Base-by-base conservation (phyloP, 2,888 invertebrate genomes). In the Amphimallon solstitiale region DNA sequence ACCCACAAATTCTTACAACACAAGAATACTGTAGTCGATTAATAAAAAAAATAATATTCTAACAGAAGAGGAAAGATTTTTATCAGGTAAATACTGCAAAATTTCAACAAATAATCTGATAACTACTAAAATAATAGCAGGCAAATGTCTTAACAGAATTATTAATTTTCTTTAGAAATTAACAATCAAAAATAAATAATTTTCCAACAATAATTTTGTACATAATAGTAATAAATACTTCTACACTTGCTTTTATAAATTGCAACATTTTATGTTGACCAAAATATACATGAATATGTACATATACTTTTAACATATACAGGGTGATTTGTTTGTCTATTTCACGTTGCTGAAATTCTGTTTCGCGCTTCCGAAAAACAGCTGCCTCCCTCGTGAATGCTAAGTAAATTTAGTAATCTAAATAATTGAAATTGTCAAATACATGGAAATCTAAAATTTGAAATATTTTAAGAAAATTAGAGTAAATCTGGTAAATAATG, bases 21-120 rank as follows among this genome's bases (percentile, higher is more conserved):
- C 62, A 52, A 43, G 45, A 60, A 66, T 54, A 71, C 71, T 71
- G 67, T 66, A 63, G 62, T 68, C 46, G 65, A 64, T 40, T 21
- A 38, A 63, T 63, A 54, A 68, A 54, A 59, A 23, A 56, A 59
- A 59, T 19, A 12, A 43, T 45, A 43, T 5, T 10, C 10, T n/a
- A 19, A 45, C 15, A 9, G 2, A 45, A 45, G 2, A 45, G 45
- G 17, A 19, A 19, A 45, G 19, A 19, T 14, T 35, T 29, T n/a
- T 17, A 35, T 34, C 35, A 51, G 17, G 17, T 9, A 17, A 35
- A 35, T 51, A 51, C 35, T 35, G 37, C 35, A 35, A 51, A 51
- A 10, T 35, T 35, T 35, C 15, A 67, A 67, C 46, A 46, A 62
- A 65, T 45, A n/a, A 52, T 46, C 54, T 51, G 29, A 38, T 40